Base-by-base conservation (phyloP, 2,797 vertebrate species). In the Brachymystax lenok region DNA sequence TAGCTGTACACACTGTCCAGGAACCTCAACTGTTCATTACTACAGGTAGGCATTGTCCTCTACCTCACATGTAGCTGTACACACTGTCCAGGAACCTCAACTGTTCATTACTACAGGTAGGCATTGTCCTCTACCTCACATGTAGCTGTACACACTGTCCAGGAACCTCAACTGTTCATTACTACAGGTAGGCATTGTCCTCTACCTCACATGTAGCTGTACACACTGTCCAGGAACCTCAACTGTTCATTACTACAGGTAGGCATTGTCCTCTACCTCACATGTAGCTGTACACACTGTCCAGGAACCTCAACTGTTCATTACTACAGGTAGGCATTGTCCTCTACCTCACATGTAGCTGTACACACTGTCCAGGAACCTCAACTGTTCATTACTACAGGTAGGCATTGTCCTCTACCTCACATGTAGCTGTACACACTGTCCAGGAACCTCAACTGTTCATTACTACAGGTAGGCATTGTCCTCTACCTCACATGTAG, bases 361-460 rank as follows among this genome's bases (percentile, higher is more conserved):
- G 16, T 75, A 87, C 63, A 91, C 89, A n/a, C 93, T 98, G 69
- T 98, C 97, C 81, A 92, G 83, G 76, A 90, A 88, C 50, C 93
- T 99, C 86, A 97, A 97, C 80, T 99, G 97, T 84, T 98, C 98
- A 59, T 90, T 90, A 83, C 92, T 97, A 92, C 14, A 17, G 16
- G 66, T 35, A 10, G 27, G 1, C 1, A 7, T 1, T n/a, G 6
- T 12, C 21, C 5, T 50, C 69, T 12, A 35, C 33, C n/a, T 35
- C 5, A 35, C 1, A 35, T 1, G 6, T 6, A 35, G 33, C 1
- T 17, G 12, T 17, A 17, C 51, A 35, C 33, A 35, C 33, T 35
- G 33, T 6, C 33, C 33, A 35, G 33, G 33, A 35, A 35, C 5
- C 33, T 35, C 33, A 35, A 35, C 5, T 35, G 5, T 6, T 35